These are phyloP conservation scores for Hydroisotoma schaefferi DNA, from an alignment of 2,888 invertebrate species.

Conservation along the genomic window DNA sequence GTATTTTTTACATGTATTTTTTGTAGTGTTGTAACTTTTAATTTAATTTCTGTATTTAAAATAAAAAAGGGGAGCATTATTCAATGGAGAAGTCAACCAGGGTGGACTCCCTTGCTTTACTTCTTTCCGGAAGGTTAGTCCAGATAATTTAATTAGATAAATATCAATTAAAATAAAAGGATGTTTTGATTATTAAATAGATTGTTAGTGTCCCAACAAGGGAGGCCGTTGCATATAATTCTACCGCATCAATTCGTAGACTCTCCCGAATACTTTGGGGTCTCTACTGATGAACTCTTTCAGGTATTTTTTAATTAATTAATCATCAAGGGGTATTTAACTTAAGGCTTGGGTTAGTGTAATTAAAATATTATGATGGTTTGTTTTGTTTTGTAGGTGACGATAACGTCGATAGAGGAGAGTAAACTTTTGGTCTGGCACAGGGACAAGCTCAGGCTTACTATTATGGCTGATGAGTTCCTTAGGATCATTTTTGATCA, in stretches of 20 bases:
- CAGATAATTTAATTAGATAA: no score
- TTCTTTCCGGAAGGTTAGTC: constrained; percentile 81
- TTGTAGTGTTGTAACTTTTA: no score
- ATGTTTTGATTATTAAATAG: constrained; percentile 53
- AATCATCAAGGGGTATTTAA: no score
- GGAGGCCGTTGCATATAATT: constrained; percentile 77
- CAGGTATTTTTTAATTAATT: no score
- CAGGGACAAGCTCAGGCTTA: constrained; percentile 78
- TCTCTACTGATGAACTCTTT: constrained; percentile 79
- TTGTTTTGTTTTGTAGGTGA: constrained; percentile 59
- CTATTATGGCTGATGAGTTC: constrained; percentile 72
- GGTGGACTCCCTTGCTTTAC: constrained; percentile 79
- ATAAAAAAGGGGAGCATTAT: constrained; percentile 81
- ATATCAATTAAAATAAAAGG: constrained; percentile 2
- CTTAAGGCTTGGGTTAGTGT: no score
- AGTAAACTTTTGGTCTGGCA: constrained; percentile 66
- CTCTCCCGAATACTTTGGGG: constrained; percentile 86
- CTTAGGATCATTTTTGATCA: constrained; percentile 82
- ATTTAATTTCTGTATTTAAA: no score
- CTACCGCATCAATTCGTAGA: constrained; percentile 83
- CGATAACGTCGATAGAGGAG: constrained; percentile 82
- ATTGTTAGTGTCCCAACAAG: constrained; percentile 78
- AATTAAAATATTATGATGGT: no score
- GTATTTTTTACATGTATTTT: no score
- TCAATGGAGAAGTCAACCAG: constrained; percentile 83